Conservation (phyloP, 2,888 invertebrate genomes). For the Rhagonycha fulva region DNA sequence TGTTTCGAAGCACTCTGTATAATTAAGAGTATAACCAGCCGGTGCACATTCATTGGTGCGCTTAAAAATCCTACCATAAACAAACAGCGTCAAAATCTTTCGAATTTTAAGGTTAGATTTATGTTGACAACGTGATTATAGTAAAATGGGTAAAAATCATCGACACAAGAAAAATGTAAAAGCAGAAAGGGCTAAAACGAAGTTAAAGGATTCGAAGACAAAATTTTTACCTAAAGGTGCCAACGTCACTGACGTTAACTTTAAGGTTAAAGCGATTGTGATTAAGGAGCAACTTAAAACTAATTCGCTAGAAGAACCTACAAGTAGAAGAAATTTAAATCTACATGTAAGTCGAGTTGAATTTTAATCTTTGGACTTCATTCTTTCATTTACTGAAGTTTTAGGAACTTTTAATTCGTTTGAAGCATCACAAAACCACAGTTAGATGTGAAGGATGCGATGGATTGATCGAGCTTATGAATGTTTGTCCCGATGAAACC, state of each 20-base stretch:
- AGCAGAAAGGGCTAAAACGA: slow-evolving; percentile 85
- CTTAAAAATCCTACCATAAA: not conserved
- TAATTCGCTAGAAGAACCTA: slow-evolving; percentile 60
- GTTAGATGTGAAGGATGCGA: slow-evolving; percentile 68
- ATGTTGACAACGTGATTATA: not conserved
- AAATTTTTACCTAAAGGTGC: slow-evolving; percentile 82
- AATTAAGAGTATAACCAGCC: too few species aligned
- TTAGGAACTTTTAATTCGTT: slow-evolving; percentile 49
- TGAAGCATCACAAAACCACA: slow-evolving; percentile 76
- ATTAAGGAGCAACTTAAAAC: slow-evolving; percentile 74
- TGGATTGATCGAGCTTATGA: slow-evolving; percentile 64
- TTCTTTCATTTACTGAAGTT: not conserved
- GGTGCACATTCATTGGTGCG: too few species aligned
- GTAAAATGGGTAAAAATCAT: slow-evolving; percentile 60
- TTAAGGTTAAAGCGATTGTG: slow-evolving; percentile 87
- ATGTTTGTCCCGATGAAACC: slow-evolving; percentile 53
- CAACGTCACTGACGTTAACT: slow-evolving; percentile 87
- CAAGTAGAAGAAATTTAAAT: slow-evolving; percentile 71
- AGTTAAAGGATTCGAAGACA: slow-evolving; percentile 70
- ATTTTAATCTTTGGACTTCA: not conserved
- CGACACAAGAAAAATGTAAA: slow-evolving; percentile 54
- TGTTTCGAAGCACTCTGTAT: too few species aligned
- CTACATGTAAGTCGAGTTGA: slow-evolving; percentile 59
- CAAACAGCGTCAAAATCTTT: not conserved
- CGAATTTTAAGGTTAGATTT: not conserved